Evolutionary conservation across 2,113 vertebrate genomes (phyloP), one percentile per base, ranked within the genome.

Genomic region (Eidolon helvum): DNA sequence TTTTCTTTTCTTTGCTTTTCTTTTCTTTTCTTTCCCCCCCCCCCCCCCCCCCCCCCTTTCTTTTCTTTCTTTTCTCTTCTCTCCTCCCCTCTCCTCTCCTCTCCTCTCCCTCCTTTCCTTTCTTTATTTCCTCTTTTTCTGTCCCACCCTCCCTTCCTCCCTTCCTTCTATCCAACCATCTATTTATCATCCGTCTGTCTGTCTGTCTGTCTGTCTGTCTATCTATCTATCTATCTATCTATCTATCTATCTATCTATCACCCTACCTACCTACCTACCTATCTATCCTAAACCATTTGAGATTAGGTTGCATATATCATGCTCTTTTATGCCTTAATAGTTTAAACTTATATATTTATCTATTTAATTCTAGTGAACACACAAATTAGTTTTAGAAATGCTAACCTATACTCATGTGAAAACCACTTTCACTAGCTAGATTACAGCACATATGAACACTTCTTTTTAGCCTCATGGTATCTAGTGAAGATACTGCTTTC

Each of bases 261-360:
- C n/a, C n/a, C 40, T 28, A 8, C 22, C 26, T 4, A 38, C 38
- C 33, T 4, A 33, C 30, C 26, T 53, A 48, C 68, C n/a, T 24
- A 43, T 78, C 33, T 38, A 40, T 87, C 57, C 8, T 65, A 61
- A 75, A n/a, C 6, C 7, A 75, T 86, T 91, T 89, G 57, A 45
- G 30, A 28, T 85, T 69, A 93, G 61, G 21, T 95, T 91, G 48
- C 40, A 78, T 85, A 18, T 12, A 38, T 63, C 66, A 40, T 82
- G n/a, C 1, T 94, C 19, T 90, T 80, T 77, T 72, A 40, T 90
- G 69, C 45, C 40, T 90, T 82, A 90, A 53, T 77, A 55, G 66
- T 91, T 85, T 86, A 94, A 74, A 75, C 12, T 68, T 94, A 72
- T 30, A 48, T 85, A 66, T 80, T 85, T 93, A 33, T 85, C 10